Conservation (phyloP, 2,888 invertebrate species). For the Aporophyla nigra region DNA sequence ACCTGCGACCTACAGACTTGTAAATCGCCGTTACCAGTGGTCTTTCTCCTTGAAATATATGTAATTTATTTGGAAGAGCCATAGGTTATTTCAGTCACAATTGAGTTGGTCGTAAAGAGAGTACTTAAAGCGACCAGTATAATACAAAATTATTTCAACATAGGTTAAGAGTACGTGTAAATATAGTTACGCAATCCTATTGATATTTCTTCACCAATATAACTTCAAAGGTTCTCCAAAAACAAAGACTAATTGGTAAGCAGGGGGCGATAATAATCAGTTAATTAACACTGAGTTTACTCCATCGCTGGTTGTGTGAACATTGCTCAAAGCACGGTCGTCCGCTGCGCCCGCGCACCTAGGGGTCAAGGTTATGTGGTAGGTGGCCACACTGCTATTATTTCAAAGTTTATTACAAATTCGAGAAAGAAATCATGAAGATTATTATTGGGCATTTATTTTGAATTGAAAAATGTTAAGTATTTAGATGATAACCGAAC, state of each 20-base stretch:
- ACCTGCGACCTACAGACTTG: too few species aligned
- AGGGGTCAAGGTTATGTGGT: conserved; percentile 73
- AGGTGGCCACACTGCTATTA: conserved; percentile 59
- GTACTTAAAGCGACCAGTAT: neutral
- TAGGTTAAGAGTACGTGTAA: neutral
- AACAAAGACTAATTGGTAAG: conserved; percentile 63
- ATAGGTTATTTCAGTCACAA: neutral
- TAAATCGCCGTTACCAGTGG: too few species aligned
- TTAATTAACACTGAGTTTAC: conserved; percentile 68
- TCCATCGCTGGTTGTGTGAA: conserved; percentile 64
- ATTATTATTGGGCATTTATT: neutral
- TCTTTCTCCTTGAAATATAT: neutral
- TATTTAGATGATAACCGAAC: neutral
- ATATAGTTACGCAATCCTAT: conserved; percentile 38
- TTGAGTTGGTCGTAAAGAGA: neutral
- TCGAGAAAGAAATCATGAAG: neutral
- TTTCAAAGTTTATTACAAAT: conserved; percentile 27
- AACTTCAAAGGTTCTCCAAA: conserved; percentile 51
- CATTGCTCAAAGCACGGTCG: conserved; percentile 60
- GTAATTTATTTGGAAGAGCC: neutral
- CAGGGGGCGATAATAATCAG: conserved; percentile 66
- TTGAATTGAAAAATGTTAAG: neutral
- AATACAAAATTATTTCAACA: conserved; percentile 16
- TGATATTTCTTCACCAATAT: conserved; percentile 50
- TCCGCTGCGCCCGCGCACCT: conserved; percentile 69